Evolutionary conservation across 2,113 vertebrate species (phyloP), one percentile per base, ranked within the genome.

Genomic region (Saguinus midas): DNA sequence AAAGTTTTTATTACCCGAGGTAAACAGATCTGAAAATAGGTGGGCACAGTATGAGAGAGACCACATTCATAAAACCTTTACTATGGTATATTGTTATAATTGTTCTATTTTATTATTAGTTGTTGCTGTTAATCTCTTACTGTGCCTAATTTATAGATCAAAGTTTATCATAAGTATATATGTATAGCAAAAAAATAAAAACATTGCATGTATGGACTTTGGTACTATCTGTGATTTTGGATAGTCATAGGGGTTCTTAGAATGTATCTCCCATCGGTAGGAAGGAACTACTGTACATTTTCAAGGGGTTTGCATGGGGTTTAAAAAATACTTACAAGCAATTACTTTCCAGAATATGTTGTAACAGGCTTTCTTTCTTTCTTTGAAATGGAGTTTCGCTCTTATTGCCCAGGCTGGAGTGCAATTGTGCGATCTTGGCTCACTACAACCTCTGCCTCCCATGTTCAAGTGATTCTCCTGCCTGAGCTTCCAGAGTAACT

Each of bases 291-390:
- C 43, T 32, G 43, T 48, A 50, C 76, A 10, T 79, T 79, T 79
- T 50, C 9, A 20, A 10, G 52, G n/a, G 0, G 7, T 35, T 37
- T 20, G 66, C 32, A 61, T 3, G 8, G 6, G 58, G n/a, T 52
- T 75, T 32, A 1, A 16, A 55, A 20, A 17, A 8, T n/a, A 35
- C 6, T 57, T 16, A 2, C 40, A 35, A 9, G 12, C 43, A 12
- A 14, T 3, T 27, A 32, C 43, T 0, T 2, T 11, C 12, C 1
- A 21, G 61, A n/a, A 18, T 2, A 1, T 35, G 20, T 35, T 13
- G 40, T 20, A 29, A 55, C 2, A 32, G 29, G 1, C n/a, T 16
- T 64, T 13, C 50, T 14, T 64, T 6, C 29, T 29, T 61, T 64
- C 29, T 32, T 29, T 64, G 61, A 64, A 29, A 64, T 13, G 27